Base-by-base conservation (phyloP, 2,113 vertebrate genomes). In the Setophaga kirtlandii region DNA sequence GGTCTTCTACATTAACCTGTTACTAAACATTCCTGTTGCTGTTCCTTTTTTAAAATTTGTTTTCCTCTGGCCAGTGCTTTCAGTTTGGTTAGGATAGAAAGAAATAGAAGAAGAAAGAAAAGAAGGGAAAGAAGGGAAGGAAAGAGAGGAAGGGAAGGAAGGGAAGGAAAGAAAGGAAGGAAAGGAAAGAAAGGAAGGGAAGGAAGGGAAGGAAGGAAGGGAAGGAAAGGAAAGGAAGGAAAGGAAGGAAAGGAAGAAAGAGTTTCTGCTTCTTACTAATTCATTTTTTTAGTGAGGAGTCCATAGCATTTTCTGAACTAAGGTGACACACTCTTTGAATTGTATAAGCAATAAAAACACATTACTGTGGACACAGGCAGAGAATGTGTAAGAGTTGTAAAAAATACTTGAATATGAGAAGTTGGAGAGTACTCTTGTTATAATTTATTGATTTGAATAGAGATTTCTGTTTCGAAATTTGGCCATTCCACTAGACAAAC, bases 71-170 rank as follows among this genome's bases (percentile, higher is more conserved):
- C 5, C 15, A 25, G 22, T 35, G 35, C 4, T 56, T 88, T 83
- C 41, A 52, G 5, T 67, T 84, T 78, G 30, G 20, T 74, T 28
- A 67, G 17, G 69, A 55, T 1, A 56, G 37, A 91, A 71, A 4
- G 27, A 56, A 85, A 47, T 1, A 35, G 20, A 50, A 46, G 55
- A 42, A 24, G 5, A 39, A 49, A 24, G 22, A 14, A 27, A 15
- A 19, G 30, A 52, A 53, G 16, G 4, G 7, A 20, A 55, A 7
- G 10, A n/a, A 50, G 3, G 11, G 8, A 30, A 30, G 13, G 24
- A 12, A 23, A 5, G 8, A 2, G 15, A 15, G 24, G 23, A 25
- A 11, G 2, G 4, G 6, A 41, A 10, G 11, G 5, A 37, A 23
- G 10, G 24, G 13, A 20, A 46, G 14, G 5, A 55, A 15, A 3